Percentiles rank a stretch among this genome's conserved stretches.
Conservation (phyloP, 2,888 invertebrate genomes). For the Blera fallax region DNA sequence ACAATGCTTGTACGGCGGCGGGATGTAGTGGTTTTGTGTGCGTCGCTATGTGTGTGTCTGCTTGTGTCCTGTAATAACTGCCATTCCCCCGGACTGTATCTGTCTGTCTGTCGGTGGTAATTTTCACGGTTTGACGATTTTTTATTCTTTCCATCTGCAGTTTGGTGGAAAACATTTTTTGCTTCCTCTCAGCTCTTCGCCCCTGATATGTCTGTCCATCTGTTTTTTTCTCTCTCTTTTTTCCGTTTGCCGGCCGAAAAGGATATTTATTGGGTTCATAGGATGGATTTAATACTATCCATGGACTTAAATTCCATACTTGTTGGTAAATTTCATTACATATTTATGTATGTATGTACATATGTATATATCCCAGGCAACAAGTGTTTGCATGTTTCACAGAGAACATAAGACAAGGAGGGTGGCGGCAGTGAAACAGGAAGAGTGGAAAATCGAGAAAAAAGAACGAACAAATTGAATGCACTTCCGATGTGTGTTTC, state of each 20-base stretch:
- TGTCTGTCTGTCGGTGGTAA: slow-evolving; percentile 30
- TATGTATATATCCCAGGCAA: slow-evolving; percentile 9
- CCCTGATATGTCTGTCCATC: background rate
- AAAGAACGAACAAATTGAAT: background rate
- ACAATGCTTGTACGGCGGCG: background rate
- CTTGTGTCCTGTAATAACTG: slow-evolving; percentile 26
- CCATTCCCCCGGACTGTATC: background rate
- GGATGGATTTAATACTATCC: slow-evolving; percentile 17
- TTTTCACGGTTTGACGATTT: slow-evolving; percentile 56
- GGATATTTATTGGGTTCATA: slow-evolving; percentile 40
- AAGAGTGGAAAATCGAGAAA: background rate
- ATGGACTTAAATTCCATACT: slow-evolving; percentile 2
- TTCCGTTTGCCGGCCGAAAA: slow-evolving; percentile 16
- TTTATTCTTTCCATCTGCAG: slow-evolving; percentile 31
- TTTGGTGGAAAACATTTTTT: slow-evolving; percentile 4
- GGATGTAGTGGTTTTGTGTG: background rate
- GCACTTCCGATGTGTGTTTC: background rate
- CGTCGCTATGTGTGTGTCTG: background rate
- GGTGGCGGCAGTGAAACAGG: background rate
- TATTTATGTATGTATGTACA: too few species aligned
- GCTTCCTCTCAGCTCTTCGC: background rate
- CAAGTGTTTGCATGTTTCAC: slow-evolving; percentile 20
- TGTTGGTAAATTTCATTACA: background rate
- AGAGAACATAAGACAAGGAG: background rate
- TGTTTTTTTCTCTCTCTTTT: background rate